phyloP scores from a whole-genome alignment of 2,113 vertebrate genomes.

The Micronisus gabar region DNA sequence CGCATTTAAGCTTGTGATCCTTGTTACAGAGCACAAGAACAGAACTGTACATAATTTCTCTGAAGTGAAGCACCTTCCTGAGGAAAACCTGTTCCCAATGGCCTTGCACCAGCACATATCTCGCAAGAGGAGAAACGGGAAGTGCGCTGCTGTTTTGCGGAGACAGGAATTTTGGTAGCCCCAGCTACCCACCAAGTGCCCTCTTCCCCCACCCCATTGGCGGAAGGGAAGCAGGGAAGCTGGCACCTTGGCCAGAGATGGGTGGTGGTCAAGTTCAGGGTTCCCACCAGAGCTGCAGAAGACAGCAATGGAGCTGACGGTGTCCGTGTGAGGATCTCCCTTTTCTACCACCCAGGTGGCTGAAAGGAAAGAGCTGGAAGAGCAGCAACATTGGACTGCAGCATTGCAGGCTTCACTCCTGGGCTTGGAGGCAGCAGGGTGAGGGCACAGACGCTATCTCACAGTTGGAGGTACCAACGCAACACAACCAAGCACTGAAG shows the following conservation, averaged over 20 bases:
- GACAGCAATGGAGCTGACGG: neutral
- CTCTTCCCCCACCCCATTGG: fast-evolving
- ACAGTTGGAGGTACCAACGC: fast-evolving
- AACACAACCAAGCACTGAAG: neutral
- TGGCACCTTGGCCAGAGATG: neutral
- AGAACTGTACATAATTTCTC: neutral
- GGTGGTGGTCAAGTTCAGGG: neutral
- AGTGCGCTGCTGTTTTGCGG: fast-evolving
- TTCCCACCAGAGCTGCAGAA: neutral
- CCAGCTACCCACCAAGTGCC: too few relatives aligned
- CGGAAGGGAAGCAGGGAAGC: neutral
- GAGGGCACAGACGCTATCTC: neutral
- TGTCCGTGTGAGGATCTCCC: fast-evolving
- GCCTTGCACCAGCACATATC: neutral
- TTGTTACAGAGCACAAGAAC: neutral
- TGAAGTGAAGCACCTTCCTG: neutral
- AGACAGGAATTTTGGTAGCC: neutral
- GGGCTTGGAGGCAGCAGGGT: neutral
- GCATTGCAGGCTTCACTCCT: neutral
- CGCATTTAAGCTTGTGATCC: neutral
- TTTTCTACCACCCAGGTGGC: neutral
- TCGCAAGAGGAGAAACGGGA: neutral
- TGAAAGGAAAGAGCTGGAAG: neutral
- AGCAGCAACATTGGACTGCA: fast-evolving
- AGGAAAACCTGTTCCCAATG: neutral